Percentiles rank a stretch among this genome's conserved stretches.
Evolutionary conservation across 2,888 invertebrate species (phyloP).

Genomic region (Polymixis flavicincta): DNA sequence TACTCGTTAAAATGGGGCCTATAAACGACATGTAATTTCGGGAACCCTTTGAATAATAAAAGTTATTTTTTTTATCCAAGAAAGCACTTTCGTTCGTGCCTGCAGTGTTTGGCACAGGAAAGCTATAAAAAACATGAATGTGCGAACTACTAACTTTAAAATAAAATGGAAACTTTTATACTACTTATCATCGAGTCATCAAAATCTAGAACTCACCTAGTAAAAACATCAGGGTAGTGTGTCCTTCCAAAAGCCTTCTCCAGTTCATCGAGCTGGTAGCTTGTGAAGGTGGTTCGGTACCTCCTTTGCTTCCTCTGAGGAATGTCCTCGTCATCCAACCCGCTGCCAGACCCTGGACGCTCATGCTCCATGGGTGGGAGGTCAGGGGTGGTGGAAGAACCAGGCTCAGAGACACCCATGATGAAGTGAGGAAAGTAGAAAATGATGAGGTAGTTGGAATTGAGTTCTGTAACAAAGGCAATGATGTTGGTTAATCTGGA

Average conservation of each 20-base stretch:
- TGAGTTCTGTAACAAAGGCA: slow-evolving; percentile 72
- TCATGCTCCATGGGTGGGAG: slow-evolving; percentile 80
- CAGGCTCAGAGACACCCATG: slow-evolving; percentile 87
- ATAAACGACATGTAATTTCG: slow-evolving; percentile 16
- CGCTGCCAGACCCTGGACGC: slow-evolving; percentile 83
- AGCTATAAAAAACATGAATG: not conserved
- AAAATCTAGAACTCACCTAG: slow-evolving; percentile 92
- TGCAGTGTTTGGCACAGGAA: not conserved
- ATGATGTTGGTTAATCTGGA: not conserved
- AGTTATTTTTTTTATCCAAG: not conserved
- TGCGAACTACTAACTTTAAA: not conserved
- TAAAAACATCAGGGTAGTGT: slow-evolving; percentile 99
- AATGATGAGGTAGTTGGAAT: slow-evolving; percentile 51
- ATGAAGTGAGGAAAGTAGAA: slow-evolving; percentile 58
- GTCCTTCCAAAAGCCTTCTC: slow-evolving; percentile 99
- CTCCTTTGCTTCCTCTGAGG: slow-evolving; percentile 97
- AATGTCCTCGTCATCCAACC: slow-evolving; percentile 93
- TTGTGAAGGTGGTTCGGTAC: slow-evolving; percentile 97
- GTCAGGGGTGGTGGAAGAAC: slow-evolving; percentile 82
- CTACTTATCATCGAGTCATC: not conserved
- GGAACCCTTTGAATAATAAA: slow-evolving; percentile 18
- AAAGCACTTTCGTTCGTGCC: not conserved
- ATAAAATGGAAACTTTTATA: not conserved
- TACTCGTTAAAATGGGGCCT: slow-evolving; percentile 2
- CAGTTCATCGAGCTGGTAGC: slow-evolving; percentile 98